These are phyloP conservation scores for Chymomyza amoena DNA, from an alignment of 2,888 invertebrate species.

Conservation along the genomic window DNA sequence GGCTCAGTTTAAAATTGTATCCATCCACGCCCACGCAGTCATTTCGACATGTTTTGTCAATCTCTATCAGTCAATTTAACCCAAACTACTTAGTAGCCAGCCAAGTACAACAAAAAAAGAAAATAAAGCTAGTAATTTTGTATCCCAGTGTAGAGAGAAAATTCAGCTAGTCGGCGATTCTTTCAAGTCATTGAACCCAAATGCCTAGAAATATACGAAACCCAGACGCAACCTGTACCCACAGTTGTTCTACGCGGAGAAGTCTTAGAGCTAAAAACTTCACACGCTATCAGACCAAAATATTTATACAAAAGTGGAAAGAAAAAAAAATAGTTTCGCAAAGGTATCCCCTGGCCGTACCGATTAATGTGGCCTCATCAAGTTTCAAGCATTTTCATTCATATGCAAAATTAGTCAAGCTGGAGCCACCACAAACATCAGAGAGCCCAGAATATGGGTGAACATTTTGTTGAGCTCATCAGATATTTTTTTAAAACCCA, in stretches of 20 bases:
- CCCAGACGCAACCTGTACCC: neutral
- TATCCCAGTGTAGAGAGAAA: neutral
- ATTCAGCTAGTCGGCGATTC: neutral
- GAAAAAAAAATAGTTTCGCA: conserved; percentile 7
- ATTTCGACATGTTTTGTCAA: neutral
- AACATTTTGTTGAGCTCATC: conserved; percentile 51
- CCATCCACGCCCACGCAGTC: too few species aligned
- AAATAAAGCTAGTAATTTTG: neutral
- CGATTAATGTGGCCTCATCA: conserved; percentile 59
- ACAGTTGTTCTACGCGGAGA: neutral
- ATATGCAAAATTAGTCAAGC: conserved; percentile 55
- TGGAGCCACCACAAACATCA: neutral
- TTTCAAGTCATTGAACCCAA: neutral
- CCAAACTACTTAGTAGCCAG: neutral
- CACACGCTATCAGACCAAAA: conserved; percentile 10
- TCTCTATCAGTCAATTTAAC: conserved; percentile 12
- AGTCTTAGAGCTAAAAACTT: neutral
- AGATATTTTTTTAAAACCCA: conserved; percentile 17
- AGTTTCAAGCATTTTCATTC: conserved; percentile 62
- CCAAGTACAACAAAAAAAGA: neutral
- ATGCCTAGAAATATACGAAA: neutral
- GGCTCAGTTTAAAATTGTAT: neutral
- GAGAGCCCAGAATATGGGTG: conserved; percentile 11
- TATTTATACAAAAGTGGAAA: conserved; percentile 12
- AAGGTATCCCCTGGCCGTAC: conserved; percentile 17